Conservation (phyloP, 1,140 invertebrate species). For the Piezodorus guildinii region DNA sequence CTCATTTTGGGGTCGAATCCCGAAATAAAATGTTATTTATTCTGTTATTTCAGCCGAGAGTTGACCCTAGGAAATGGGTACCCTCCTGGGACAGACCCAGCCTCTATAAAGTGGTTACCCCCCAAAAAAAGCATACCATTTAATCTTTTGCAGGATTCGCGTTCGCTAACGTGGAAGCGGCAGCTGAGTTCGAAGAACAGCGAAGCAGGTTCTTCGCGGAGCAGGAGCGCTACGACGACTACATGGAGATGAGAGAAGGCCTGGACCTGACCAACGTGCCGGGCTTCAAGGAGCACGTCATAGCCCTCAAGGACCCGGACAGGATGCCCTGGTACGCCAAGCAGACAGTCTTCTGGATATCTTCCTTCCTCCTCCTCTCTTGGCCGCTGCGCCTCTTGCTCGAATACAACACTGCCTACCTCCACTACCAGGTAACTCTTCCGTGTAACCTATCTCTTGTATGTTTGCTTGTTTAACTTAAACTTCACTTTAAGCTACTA, state of each 20-base stretch:
- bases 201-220: constrained; percentile 69
- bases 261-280: constrained; percentile 55
- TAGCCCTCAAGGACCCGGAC: constrained; percentile 48
- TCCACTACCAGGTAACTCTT: constrained; percentile 53
- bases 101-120: no score
- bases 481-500: no score
- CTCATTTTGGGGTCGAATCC: no score
- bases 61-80: no score
- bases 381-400: constrained; percentile 75
- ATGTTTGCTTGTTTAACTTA: no score
- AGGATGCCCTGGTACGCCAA: constrained; percentile 52
- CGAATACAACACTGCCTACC: constrained; percentile 74
- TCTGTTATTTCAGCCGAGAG: no score
- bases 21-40: no score
- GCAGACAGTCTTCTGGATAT: constrained; percentile 58
- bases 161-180: constrained; percentile 66
- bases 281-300: constrained; percentile 55
- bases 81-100: no score
- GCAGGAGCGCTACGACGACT: constrained; percentile 69
- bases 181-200: constrained; percentile 74
- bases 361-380: constrained; percentile 62
- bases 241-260: constrained; percentile 81
- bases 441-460: no score
- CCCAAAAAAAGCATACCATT: no score
- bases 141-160: constrained; percentile 47